phyloP scores from a whole-genome alignment of 2,797 vertebrate species.

The Takifugu ocellatus region DNA sequence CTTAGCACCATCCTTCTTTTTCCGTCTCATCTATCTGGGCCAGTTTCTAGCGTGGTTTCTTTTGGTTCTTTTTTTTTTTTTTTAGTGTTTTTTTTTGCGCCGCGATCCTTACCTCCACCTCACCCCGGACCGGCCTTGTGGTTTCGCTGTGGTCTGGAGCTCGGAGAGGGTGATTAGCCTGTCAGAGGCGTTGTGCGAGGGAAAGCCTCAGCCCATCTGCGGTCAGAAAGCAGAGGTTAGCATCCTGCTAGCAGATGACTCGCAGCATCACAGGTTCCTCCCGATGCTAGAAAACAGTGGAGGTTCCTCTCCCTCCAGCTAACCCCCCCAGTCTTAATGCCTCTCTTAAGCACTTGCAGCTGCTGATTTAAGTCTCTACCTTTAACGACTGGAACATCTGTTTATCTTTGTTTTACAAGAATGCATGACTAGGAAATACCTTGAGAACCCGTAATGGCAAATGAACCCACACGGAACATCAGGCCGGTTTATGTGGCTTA shows the following conservation, averaged over 20 bases:
- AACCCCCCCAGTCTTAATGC: conserved; percentile 11
- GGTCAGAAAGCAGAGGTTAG: conserved; percentile 55
- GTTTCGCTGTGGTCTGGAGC: conserved; percentile 60
- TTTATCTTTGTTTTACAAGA: conserved; percentile 61
- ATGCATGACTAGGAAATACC: conserved; percentile 52
- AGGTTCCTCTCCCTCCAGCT: conserved; percentile 21
- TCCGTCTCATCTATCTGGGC: conserved; percentile 17
- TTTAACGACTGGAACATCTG: conserved; percentile 45
- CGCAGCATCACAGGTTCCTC: conserved; percentile 51
- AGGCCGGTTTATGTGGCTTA: no score
- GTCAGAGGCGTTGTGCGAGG: conserved; percentile 59
- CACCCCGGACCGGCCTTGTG: conserved; percentile 31
- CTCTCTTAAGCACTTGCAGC: conserved; percentile 32
- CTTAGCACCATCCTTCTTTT: not conserved
- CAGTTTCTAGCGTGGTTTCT: conserved; percentile 23
- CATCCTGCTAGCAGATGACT: conserved; percentile 55
- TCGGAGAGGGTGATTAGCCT: conserved; percentile 59
- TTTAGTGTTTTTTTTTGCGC: conserved; percentile 28
- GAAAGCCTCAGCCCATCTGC: conserved; percentile 57
- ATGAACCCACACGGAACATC: no score
- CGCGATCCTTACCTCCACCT: conserved; percentile 5
- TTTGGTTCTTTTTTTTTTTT: conserved; percentile 44
- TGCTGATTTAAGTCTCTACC: conserved; percentile 37
- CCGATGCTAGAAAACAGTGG: conserved; percentile 30
- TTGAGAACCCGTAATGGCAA: conserved; percentile 8